Conservation (phyloP, 1,140 invertebrate species). For the Brachionus angularis region DNA sequence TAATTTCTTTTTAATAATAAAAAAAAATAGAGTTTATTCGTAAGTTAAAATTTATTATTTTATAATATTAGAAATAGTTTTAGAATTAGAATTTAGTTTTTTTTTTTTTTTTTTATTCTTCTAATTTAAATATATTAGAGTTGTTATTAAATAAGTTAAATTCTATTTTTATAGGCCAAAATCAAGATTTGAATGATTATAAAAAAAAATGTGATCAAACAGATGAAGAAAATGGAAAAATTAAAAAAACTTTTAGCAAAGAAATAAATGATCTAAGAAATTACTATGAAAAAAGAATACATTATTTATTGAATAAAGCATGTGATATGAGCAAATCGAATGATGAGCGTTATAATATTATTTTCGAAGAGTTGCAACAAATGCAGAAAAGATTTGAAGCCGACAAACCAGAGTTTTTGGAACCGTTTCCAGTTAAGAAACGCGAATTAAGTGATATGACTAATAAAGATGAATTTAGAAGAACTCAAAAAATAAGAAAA, state of each 20-base stretch:
- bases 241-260: slow-evolving; percentile 7
- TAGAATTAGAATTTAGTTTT: background rate
- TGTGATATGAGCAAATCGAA: background rate
- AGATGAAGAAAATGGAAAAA: background rate
- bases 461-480: slow-evolving; percentile 17
- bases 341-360: slow-evolving; percentile 13
- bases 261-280: slow-evolving; percentile 35
- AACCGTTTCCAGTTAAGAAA: slow-evolving; percentile 6
- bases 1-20: background rate
- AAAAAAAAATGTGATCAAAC: slow-evolving; percentile 14
- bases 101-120: background rate
- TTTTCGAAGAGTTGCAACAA: background rate
- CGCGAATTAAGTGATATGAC: slow-evolving; percentile 25
- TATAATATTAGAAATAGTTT: background rate
- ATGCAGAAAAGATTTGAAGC: slow-evolving; percentile 27
- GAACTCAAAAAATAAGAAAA: background rate
- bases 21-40: slow-evolving; percentile 15
- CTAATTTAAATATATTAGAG: background rate
- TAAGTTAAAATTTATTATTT: background rate
- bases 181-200: slow-evolving; percentile 14
- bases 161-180: background rate
- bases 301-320: background rate
- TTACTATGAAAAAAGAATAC: slow-evolving; percentile 27
- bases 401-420: background rate
- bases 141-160: background rate